Evolutionary conservation across 1,140 invertebrate genomes (phyloP), one percentile per base, ranked within the genome.

Genomic region (Anadara kagoshimensis): DNA sequence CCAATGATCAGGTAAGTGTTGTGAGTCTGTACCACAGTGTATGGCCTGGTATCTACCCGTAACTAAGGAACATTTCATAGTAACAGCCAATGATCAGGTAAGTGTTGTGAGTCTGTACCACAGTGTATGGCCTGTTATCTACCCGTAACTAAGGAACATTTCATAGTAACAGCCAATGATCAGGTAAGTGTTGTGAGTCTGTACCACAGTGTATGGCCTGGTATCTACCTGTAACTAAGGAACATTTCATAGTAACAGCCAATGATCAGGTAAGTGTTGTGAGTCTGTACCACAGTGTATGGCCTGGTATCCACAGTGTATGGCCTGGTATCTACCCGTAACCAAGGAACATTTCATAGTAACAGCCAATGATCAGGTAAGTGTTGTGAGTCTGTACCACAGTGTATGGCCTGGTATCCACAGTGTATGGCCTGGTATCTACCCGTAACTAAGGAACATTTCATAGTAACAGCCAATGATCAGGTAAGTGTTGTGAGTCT

Each of bases 191-290:
- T 11, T n/a, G 7, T 51, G 29, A 7, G n/a, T n/a, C 92, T 18
- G 81, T 92, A 11, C 93, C 93, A 0, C 81, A 92, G 24, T 90
- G 89, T 56, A 91, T 92, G 49, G 78, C 87, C 0, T 88, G 83
- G 85, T 89, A 89, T 78, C 89, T 88, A 71, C 80, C 87, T 58
- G 78, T 88, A 43, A 88, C 81, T 24, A 89, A 88, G 69, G 89
- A 90, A 64, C 79, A 87, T 65, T 90, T 90, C 70, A 83, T 89
- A 47, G 41, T 89, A 2, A 89, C 88, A 36, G 82, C 87, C 14
- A 89, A 88, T 82, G 86, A 89, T 75, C 85, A 89, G 79, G 86
- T 87, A 73, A 47, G 59, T 59, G 47, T 11, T n/a, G 7, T 51
- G 29, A 7, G n/a, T n/a, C 3, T 49, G 16, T 49, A 49, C n/a